Evolutionary conservation across 2,888 invertebrate genomes (phyloP).

Genomic region (Lacanobia oleracea): DNA sequence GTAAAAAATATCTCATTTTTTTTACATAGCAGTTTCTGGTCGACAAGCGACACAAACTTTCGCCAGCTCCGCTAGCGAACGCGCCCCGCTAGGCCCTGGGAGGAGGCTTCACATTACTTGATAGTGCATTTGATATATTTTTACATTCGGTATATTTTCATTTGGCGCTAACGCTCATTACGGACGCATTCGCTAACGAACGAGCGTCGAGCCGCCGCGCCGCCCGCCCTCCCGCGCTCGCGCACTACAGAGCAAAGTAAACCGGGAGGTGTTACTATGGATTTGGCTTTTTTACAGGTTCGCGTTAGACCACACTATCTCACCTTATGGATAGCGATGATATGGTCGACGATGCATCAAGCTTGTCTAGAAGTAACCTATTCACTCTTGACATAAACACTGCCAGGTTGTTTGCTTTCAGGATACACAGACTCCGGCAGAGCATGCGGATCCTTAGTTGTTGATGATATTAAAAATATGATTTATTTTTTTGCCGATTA

Average conservation of each 20-base stretch:
- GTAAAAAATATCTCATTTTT: no score
- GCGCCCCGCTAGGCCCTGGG: conserved; percentile 11
- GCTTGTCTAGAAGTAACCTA: no score
- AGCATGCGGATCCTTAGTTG: no score
- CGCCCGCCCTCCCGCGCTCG: conserved; percentile 19
- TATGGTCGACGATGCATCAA: no score
- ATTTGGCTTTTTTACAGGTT: background rate
- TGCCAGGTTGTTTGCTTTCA: no score
- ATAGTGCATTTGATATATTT: conserved; percentile 83
- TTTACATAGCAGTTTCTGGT: background rate
- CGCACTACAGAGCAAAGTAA: background rate
- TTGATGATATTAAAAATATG: no score
- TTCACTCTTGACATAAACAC: no score
- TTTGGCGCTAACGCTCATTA: conserved; percentile 86
- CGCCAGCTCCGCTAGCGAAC: conserved; percentile 4
- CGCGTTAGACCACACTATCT: no score
- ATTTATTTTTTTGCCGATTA: no score
- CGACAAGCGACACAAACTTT: background rate
- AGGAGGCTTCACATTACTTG: conserved; percentile 61
- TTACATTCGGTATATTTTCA: conserved; percentile 80
- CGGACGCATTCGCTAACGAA: conserved; percentile 88
- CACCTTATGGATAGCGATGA: no score
- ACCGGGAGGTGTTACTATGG: conserved; percentile 6
- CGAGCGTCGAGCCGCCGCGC: conserved; percentile 66
- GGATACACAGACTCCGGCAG: no score